Conservation (phyloP, 2,888 invertebrate species). For the Lamproptera curius region DNA sequence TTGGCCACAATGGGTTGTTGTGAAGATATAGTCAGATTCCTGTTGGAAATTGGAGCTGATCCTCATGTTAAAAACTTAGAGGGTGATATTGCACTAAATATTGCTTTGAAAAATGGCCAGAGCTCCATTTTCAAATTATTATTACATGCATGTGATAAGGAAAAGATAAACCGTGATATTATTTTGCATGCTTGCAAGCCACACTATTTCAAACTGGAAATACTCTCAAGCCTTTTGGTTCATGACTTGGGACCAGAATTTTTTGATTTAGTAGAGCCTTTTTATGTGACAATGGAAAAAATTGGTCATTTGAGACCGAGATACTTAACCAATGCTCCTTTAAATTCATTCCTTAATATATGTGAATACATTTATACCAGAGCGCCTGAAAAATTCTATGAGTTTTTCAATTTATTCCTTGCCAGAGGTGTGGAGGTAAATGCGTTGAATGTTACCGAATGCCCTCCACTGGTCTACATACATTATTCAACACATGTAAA, state of each 20-base stretch:
- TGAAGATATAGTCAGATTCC: constrained; percentile 51
- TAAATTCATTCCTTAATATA: constrained; percentile 60
- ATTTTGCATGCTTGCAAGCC: constrained; percentile 62
- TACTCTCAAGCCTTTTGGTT: constrained; percentile 53
- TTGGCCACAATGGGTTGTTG: constrained; percentile 49
- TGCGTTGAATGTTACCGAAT: constrained; percentile 53
- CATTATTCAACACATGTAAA: constrained; percentile 50
- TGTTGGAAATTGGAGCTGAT: constrained; percentile 58
- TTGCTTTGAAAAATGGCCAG: constrained; percentile 51
- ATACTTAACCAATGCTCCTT: constrained; percentile 53
- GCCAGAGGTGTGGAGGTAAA: constrained; percentile 61
- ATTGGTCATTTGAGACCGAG: constrained; percentile 42
- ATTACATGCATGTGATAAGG: constrained; percentile 43
- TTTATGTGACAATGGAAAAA: constrained; percentile 43
- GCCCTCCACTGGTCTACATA: constrained; percentile 66
- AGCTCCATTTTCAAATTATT: constrained; percentile 49
- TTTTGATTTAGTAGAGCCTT: constrained; percentile 53
- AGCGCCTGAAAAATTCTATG: constrained; percentile 51
- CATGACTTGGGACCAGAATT: constrained; percentile 60
- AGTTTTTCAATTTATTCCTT: constrained; percentile 59
- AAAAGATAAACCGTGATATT: constrained; percentile 49
- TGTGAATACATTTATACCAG: constrained; percentile 62
- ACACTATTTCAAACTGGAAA: constrained; percentile 60
- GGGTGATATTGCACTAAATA: constrained; percentile 53
- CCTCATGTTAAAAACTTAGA: constrained; percentile 51